phyloP scores from a whole-genome alignment of 1,140 invertebrate genomes.

The Metaphire vulgaris region DNA sequence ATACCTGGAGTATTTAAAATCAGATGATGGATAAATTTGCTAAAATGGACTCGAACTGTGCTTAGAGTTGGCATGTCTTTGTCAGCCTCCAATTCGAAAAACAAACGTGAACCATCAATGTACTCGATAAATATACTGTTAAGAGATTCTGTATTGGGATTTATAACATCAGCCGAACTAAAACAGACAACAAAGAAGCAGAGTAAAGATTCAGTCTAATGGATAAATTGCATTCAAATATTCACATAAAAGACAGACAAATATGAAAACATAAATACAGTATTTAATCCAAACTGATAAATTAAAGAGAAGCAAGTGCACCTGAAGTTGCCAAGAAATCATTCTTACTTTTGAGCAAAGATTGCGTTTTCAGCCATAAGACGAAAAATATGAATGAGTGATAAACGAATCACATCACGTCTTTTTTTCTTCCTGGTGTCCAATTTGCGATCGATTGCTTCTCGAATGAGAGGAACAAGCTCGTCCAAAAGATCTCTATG shows the following conservation, averaged over 20 bases:
- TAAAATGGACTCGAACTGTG: slow-evolving; percentile 86
- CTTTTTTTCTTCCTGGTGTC: slow-evolving; percentile 83
- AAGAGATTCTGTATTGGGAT: slow-evolving; percentile 71
- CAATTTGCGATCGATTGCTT: slow-evolving; percentile 94
- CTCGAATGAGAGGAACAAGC: slow-evolving; percentile 77
- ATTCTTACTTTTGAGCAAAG: slow-evolving; percentile 71
- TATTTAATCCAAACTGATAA: too few species aligned
- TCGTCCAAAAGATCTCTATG: slow-evolving; percentile 92
- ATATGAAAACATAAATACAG: slow-evolving; percentile 20
- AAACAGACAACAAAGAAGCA: slow-evolving; percentile 39
- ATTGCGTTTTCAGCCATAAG: slow-evolving; percentile 86
- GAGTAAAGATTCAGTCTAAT: too few species aligned
- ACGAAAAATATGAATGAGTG: slow-evolving; percentile 82
- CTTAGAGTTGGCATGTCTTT: slow-evolving; percentile 57
- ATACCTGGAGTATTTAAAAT: slow-evolving; percentile 56
- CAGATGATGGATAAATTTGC: slow-evolving; percentile 85
- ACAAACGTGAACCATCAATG: slow-evolving; percentile 83
- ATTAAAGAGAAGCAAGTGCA: too few species aligned
- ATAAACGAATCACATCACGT: slow-evolving; percentile 82
- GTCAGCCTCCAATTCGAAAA: slow-evolving; percentile 76
- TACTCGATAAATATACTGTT: slow-evolving; percentile 87
- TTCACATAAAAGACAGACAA: too few species aligned
- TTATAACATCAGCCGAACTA: slow-evolving; percentile 70
- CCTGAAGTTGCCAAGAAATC: too few species aligned
- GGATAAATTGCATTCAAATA: too few species aligned